phyloP scores from a whole-genome alignment of 2,797 vertebrate species.

The Orestias chungarensis region DNA sequence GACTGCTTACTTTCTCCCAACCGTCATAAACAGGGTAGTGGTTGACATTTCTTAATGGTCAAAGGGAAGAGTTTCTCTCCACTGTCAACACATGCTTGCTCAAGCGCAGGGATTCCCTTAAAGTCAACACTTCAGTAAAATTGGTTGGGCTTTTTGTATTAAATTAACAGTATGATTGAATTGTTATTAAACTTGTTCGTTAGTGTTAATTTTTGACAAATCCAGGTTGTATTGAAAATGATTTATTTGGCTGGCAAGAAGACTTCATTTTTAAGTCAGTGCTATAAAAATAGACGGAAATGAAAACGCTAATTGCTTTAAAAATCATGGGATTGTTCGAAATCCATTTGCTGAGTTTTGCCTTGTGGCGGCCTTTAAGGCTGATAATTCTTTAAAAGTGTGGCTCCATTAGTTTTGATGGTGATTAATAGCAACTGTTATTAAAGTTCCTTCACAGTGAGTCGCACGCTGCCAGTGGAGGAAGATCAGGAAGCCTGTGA shows the following conservation, averaged over 20 bases:
- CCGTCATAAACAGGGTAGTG: neutral
- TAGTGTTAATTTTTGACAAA: neutral
- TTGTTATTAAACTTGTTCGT: neutral
- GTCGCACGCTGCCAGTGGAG: neutral
- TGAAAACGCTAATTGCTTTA: neutral
- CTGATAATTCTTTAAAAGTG: neutral
- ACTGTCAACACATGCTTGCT: neutral
- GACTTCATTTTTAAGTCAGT: neutral
- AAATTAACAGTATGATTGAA: neutral
- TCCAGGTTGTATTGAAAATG: neutral
- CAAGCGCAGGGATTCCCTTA: neutral
- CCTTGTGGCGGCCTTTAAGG: neutral
- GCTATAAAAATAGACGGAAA: neutral
- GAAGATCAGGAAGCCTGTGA: neutral
- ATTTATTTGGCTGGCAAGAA: neutral
- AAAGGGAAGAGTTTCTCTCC: neutral
- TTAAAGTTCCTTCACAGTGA: neutral
- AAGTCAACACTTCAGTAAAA: neutral
- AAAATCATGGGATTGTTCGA: neutral
- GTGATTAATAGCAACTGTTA: neutral
- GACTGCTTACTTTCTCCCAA: neutral
- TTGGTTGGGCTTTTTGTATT: neutral
- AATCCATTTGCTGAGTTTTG: neutral
- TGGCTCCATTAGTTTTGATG: neutral
- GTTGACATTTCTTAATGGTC: neutral